These are phyloP conservation scores for Laothoe populi DNA, from an alignment of 2,888 invertebrate genomes.

Conservation along the genomic window DNA sequence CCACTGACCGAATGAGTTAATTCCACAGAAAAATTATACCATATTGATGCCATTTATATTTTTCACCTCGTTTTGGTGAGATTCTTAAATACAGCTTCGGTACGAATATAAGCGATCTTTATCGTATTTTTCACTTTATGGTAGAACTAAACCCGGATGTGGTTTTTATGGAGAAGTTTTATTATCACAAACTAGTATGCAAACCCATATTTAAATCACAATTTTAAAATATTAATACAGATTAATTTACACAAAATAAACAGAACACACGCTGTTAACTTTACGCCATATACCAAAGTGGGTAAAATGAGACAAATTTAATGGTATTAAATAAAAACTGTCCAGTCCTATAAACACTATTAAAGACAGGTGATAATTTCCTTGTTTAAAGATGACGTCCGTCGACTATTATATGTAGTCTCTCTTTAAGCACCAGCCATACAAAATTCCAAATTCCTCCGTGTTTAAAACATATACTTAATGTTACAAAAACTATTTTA, in stretches of 20 bases:
- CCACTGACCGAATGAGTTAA: slow-evolving; percentile 43
- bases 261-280: too few relatives aligned
- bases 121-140: slow-evolving; percentile 38
- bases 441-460: too few relatives aligned
- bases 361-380: too few relatives aligned
- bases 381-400: too few relatives aligned
- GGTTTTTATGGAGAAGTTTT: not conserved
- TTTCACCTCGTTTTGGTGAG: slow-evolving; percentile 35
- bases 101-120: slow-evolving; percentile 45
- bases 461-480: not conserved
- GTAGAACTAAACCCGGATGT: slow-evolving; percentile 5
- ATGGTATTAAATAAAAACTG: too few relatives aligned
- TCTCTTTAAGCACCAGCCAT: too few relatives aligned
- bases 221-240: too few relatives aligned
- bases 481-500: not conserved
- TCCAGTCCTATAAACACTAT: too few relatives aligned
- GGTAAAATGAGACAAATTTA: too few relatives aligned
- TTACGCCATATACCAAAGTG: too few relatives aligned
- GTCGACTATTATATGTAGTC: too few relatives aligned
- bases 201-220: not conserved
- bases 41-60: slow-evolving; percentile 55
- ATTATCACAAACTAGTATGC: not conserved
- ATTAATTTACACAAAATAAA: too few relatives aligned
- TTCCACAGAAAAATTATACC: slow-evolving; percentile 51
- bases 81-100: slow-evolving; percentile 37